These are phyloP conservation scores for Synergus laeviventris DNA, from an alignment of 2,888 invertebrate species.

Conservation along the genomic window DNA sequence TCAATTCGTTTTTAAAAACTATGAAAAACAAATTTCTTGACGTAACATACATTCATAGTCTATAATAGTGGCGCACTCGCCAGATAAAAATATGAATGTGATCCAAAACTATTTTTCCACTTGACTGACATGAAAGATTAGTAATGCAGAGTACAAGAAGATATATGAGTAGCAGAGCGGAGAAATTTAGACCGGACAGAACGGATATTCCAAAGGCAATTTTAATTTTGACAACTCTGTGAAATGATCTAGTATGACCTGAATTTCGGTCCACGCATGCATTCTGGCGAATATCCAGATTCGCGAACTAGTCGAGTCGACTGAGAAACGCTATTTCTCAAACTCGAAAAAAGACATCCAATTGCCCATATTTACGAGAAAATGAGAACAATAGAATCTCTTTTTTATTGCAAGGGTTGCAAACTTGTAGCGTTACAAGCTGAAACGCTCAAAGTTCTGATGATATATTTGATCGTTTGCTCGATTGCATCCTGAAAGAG, in stretches of 20 bases:
- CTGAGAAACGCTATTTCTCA: slow-evolving; percentile 11
- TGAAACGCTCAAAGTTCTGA: slow-evolving; percentile 9
- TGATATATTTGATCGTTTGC: slow-evolving; percentile 41
- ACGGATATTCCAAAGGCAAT: slow-evolving; percentile 36
- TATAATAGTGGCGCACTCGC: too few species aligned
- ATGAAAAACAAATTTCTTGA: too few species aligned
- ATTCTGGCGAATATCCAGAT: slow-evolving; percentile 27
- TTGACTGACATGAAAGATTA: slow-evolving; percentile 19
- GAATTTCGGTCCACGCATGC: slow-evolving; percentile 2
- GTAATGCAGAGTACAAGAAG: slow-evolving; percentile 18
- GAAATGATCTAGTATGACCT: slow-evolving; percentile 35
- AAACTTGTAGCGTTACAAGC: slow-evolving; percentile 1
- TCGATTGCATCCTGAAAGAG: slow-evolving; percentile 38
- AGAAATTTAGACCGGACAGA: slow-evolving; percentile 19
- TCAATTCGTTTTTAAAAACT: neutral
- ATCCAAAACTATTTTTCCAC: slow-evolving; percentile 5
- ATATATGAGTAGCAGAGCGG: neutral
- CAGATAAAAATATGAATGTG: neutral
- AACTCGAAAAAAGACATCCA: slow-evolving; percentile 28
- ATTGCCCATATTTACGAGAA: slow-evolving; percentile 30
- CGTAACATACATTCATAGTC: too few species aligned
- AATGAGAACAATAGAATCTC: slow-evolving; percentile 3
- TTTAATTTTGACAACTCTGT: slow-evolving; percentile 37
- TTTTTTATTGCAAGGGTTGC: neutral
- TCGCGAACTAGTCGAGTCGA: neutral